Evolutionary conservation across 2,888 invertebrate genomes (phyloP).

Genomic region (Glyphotaelius pellucidus): DNA sequence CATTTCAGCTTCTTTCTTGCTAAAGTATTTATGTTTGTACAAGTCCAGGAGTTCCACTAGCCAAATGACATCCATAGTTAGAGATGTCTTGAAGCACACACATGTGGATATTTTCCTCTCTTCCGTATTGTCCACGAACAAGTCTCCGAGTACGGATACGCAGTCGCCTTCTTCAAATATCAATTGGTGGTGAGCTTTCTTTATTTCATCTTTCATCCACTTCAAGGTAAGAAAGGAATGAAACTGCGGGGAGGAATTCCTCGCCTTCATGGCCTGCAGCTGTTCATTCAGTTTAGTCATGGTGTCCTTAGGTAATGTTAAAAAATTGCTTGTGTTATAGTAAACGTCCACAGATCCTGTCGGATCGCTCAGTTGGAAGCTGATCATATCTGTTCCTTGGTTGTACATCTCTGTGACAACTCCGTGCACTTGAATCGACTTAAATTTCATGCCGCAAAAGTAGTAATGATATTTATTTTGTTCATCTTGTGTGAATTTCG

Average conservation of each 20-base stretch:
- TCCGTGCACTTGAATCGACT: constrained; percentile 49
- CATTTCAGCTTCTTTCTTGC: neutral
- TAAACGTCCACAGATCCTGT: constrained; percentile 43
- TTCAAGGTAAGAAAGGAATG: neutral
- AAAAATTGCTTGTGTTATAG: constrained; percentile 37
- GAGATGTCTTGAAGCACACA: constrained; percentile 42
- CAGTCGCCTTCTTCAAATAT: constrained; percentile 46
- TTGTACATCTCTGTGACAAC: constrained; percentile 40
- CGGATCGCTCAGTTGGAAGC: constrained; percentile 46
- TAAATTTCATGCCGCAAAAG: constrained; percentile 53
- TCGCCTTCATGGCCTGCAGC: neutral
- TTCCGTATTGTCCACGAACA: constrained; percentile 44
- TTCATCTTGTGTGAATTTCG: neutral
- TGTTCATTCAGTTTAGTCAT: neutral
- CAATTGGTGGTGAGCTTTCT: neutral
- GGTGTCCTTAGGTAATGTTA: neutral
- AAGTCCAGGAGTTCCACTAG: constrained; percentile 36
- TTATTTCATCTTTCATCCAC: constrained; percentile 32
- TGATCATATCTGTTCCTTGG: neutral
- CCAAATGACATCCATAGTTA: constrained; percentile 47
- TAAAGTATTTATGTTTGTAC: constrained; percentile 61
- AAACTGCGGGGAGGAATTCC: neutral
- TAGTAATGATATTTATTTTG: constrained; percentile 30
- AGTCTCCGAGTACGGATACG: constrained; percentile 48
- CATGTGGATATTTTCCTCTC: constrained; percentile 40